Percentiles rank a stretch among this genome's conserved stretches.
These are phyloP conservation scores for Protosalanx chinensis DNA, from an alignment of 2,797 vertebrate species.

Conservation along the genomic window DNA sequence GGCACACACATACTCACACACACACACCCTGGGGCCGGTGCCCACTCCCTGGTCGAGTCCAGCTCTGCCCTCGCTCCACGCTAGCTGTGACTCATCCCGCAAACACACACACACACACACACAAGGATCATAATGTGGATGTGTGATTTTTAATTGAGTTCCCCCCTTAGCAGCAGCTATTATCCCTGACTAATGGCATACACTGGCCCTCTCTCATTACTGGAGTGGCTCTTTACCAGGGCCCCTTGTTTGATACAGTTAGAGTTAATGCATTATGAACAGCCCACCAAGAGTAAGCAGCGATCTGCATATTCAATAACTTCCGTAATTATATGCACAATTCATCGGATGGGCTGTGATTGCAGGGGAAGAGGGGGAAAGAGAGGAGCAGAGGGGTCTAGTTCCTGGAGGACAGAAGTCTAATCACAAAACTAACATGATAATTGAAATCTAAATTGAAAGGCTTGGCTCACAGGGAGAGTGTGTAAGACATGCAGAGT, in stretches of 20 bases:
- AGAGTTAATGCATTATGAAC: constrained; percentile 44
- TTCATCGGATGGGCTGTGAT: constrained; percentile 85
- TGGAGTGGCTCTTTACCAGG: constrained; percentile 14
- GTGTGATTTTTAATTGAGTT: constrained; percentile 70
- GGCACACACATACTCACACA: neutral
- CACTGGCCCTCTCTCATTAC: constrained; percentile 11
- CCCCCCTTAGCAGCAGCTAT: constrained; percentile 48
- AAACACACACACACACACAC: constrained; percentile 28
- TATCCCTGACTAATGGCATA: constrained; percentile 18
- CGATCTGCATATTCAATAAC: constrained; percentile 85
- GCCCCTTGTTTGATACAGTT: constrained; percentile 18
- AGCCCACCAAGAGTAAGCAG: constrained; percentile 75
- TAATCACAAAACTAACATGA: constrained; percentile 85
- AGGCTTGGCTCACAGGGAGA: constrained; percentile 70
- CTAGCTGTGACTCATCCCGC: constrained; percentile 9
- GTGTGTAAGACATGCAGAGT: constrained; percentile 59
- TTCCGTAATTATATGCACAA: constrained; percentile 82
- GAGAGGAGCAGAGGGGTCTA: constrained; percentile 75
- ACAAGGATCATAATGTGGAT: constrained; percentile 50
- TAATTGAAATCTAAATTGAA: constrained; percentile 85
- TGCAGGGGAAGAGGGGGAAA: constrained; percentile 76
- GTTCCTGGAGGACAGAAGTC: constrained; percentile 80
- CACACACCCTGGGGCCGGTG: neutral
- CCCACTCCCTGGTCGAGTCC: neutral
- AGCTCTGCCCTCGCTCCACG: neutral